These are phyloP conservation scores for Dinocampus coccinellae DNA, from an alignment of 2,888 invertebrate genomes.

Conservation along the genomic window DNA sequence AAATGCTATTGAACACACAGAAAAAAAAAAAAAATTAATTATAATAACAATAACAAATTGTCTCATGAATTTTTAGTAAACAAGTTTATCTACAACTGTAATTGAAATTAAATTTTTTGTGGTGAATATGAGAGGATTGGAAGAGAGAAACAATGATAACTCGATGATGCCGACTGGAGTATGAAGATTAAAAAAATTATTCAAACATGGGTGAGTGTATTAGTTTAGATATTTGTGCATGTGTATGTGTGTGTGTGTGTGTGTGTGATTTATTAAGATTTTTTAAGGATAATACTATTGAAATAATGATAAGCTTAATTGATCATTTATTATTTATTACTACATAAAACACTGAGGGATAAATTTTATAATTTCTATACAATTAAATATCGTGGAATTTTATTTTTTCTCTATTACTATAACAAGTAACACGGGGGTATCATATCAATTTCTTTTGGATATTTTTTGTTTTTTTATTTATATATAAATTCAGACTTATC, in stretches of 20 bases:
- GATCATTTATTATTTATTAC: background rate
- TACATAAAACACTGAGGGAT: background rate
- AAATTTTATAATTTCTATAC: background rate
- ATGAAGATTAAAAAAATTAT: conserved; percentile 16
- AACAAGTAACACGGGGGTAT: background rate
- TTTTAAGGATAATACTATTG: conserved; percentile 47
- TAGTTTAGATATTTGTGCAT: no score
- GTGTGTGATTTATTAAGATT: conserved; percentile 29
- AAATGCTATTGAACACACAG: background rate
- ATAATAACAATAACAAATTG: background rate
- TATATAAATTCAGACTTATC: conserved; percentile 4
- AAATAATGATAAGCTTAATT: conserved; percentile 13
- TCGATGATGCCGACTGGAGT: conserved; percentile 50
- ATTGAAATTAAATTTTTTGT: background rate
- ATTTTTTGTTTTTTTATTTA: conserved; percentile 34
- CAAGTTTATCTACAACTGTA: background rate
- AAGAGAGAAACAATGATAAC: background rate
- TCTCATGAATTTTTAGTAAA: background rate
- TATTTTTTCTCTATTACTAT: background rate
- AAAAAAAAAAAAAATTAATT: background rate
- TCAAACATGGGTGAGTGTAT: no score
- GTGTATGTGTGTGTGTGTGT: background rate
- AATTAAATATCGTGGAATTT: background rate
- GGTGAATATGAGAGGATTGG: background rate
- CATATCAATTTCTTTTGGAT: background rate